Base-by-base conservation (phyloP, 2,113 vertebrate species). In the Mellivora capensis region DNA sequence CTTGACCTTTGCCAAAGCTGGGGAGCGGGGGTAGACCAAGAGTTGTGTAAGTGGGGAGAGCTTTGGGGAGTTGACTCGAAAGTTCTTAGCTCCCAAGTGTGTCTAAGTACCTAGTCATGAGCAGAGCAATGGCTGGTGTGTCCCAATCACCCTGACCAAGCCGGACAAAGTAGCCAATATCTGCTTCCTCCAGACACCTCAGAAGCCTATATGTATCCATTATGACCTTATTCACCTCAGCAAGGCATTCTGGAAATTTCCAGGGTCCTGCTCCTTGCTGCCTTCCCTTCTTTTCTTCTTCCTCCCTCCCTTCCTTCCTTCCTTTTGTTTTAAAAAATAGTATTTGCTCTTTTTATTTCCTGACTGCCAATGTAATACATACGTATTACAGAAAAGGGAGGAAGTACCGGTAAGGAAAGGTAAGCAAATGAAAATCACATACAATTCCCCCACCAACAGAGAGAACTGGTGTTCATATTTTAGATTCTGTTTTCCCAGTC, bases 21-120 rank as follows among this genome's bases (percentile, higher is more conserved):
- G 4, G 6, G 0, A 27, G 10, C 6, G 1, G 27, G 39, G 21
- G 11, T 14, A 31, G 12, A 17, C 21, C 27, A 34, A n/a, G 21
- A 34, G 9, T 25, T n/a, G 10, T 86, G 37, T 76, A 4, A 18
- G 17, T 47, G n/a, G 25, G 4, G n/a, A 27, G 7, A 27, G 12
- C 9, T 76, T n/a, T 13, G 21, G 25, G 20, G 21, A 10, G 8
- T 2, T 57, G 11, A 17, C 12, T 4, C 6, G 0, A 0, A 25
- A 11, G 17, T 85, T 61, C 85, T 44, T 13, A 47, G 14, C 23
- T 74, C 15, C 77, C 27, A 39, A 1, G 3, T 74, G 21, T 84
- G 25, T 25, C 69, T 59, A 23, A 10, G 42, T 61, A 10, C 15
- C 20, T 59, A 9, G 6, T n/a, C 23, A 6, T 1, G 11, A 37